Percentiles rank a stretch among this genome's conserved stretches.
These are phyloP conservation scores for Oxyscelio sp. DNA, from an alignment of 2,888 invertebrate species.

Conservation along the genomic window DNA sequence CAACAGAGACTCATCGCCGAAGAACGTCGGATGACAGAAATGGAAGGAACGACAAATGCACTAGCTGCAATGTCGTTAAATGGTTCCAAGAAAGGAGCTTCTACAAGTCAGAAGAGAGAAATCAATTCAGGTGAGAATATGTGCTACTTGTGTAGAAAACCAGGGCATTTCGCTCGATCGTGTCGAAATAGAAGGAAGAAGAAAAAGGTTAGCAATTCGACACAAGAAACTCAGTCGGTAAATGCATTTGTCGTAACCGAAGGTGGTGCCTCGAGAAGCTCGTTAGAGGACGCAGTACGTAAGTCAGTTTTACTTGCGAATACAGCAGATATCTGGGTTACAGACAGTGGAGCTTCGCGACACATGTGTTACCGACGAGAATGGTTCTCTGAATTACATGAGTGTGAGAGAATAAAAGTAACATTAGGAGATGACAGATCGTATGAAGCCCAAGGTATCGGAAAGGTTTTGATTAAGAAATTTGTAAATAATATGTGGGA, in stretches of 20 bases:
- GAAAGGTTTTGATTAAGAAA: conserved; percentile 68
- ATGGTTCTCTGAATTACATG: not conserved
- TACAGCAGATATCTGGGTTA: not conserved
- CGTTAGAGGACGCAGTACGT: no score
- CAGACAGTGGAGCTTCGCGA: conserved; percentile 3
- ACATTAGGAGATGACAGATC: conserved; percentile 70
- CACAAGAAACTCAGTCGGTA: no score
- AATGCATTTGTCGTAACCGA: not conserved
- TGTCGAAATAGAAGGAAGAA: not conserved
- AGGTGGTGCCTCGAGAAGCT: no score
- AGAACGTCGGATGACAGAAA: not conserved
- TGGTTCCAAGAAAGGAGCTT: no score
- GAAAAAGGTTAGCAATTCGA: no score
- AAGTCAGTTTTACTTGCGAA: not conserved
- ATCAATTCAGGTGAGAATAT: no score
- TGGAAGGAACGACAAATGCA: not conserved
- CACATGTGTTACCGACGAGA: not conserved
- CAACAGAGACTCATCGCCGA: not conserved
- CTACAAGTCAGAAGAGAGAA: no score
- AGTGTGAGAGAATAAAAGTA: not conserved
- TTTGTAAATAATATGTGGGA: conserved; percentile 70
- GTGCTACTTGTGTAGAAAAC: not conserved
- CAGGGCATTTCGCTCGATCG: not conserved
- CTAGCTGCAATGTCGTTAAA: not conserved
- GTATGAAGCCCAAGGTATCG: conserved; percentile 63